phyloP scores from a whole-genome alignment of 1,140 invertebrate genomes.

The Drosophila insularis region DNA sequence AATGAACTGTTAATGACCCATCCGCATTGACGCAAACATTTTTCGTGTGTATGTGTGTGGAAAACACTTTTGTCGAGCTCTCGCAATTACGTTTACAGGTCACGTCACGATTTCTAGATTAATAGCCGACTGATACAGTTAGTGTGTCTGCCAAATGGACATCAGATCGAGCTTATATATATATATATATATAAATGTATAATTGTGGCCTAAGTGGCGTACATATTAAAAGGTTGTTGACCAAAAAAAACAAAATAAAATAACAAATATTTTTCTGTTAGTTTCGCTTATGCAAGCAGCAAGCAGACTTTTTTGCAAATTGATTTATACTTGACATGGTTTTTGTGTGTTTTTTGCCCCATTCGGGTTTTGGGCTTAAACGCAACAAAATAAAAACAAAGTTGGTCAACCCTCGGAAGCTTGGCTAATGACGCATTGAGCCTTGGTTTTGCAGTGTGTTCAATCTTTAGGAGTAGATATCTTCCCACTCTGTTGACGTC shows the following conservation, averaged over 20 bases:
- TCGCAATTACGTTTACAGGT: slow-evolving; percentile 32
- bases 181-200: slow-evolving; percentile 31
- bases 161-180: slow-evolving; percentile 7
- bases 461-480: neutral
- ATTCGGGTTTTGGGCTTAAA: slow-evolving; percentile 21
- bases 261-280: slow-evolving; percentile 25
- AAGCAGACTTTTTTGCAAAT: slow-evolving; percentile 40
- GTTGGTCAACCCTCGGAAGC: slow-evolving; percentile 51
- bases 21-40: slow-evolving; percentile 8
- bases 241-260: slow-evolving; percentile 24
- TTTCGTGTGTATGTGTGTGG: neutral
- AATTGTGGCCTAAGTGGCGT: slow-evolving; percentile 51
- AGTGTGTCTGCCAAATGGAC: slow-evolving; percentile 19
- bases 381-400: slow-evolving; percentile 13
- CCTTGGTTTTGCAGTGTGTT: slow-evolving; percentile 26
- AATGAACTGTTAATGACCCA: slow-evolving; percentile 47
- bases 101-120: slow-evolving; percentile 57
- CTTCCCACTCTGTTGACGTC: slow-evolving; percentile 30
- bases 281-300: slow-evolving; percentile 20
- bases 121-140: slow-evolving; percentile 45
- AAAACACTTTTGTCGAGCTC: slow-evolving; percentile 6
- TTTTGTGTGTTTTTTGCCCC: slow-evolving; percentile 19
- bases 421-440: slow-evolving; percentile 51
- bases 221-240: slow-evolving; percentile 53
- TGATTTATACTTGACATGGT: slow-evolving; percentile 57